These are phyloP conservation scores for Exaiptasia diaphana DNA, from an alignment of 64 coral and sea anemone genomes.

Conservation along the genomic window DNA sequence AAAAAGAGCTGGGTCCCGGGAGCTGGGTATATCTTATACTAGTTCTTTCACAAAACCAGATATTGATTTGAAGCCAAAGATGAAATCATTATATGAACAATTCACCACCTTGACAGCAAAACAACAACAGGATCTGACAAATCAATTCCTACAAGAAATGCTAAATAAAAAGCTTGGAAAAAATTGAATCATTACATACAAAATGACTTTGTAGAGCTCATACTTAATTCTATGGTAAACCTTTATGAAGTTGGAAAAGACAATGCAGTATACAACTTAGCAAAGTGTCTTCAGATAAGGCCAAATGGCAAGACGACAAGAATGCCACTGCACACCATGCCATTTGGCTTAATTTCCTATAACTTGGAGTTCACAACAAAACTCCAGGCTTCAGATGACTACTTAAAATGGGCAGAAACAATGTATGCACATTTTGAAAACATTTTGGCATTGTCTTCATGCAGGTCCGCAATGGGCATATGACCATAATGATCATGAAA, in stretches of 20 bases:
- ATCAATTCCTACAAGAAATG: neutral
- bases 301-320: neutral
- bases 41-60: neutral
- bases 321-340: constrained; percentile 1
- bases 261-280: constrained; percentile 3
- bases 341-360: constrained; percentile 18
- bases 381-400: constrained; percentile 22
- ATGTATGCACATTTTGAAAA: constrained; percentile 52
- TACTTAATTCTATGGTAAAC: neutral
- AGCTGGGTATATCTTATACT: neutral
- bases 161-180: neutral
- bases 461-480: constrained; percentile 51
- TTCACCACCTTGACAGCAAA: too few species aligned
- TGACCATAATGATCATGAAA: too few species aligned
- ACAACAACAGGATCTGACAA: neutral
- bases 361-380: constrained; percentile 14
- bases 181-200: neutral
- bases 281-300: neutral
- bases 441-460: constrained; percentile 23
- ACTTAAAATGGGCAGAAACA: constrained; percentile 20
- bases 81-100: too few species aligned
- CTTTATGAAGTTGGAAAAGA: constrained; percentile 6
- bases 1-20: too few species aligned
- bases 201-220: neutral
- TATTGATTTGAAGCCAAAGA: too few species aligned